Evolutionary conservation across 2,797 vertebrate species (phyloP), one percentile per base, ranked within the genome.

Genomic region (Rhinogobio ventralis): DNA sequence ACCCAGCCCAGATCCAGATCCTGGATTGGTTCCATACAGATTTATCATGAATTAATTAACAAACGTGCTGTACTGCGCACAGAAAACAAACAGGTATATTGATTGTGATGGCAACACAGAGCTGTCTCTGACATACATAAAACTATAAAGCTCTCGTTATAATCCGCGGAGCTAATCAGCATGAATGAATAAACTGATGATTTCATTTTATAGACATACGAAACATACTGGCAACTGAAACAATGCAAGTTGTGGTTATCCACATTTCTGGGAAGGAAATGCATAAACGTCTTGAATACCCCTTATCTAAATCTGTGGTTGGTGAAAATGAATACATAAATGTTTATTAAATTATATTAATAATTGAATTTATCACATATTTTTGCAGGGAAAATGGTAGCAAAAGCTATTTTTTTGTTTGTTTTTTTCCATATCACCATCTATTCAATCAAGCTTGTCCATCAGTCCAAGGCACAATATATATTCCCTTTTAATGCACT

Each of bases 51-150:
- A 39, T 7, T 5, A 13, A 33, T 51, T 15, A 57, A 57, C 20
- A 39, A 57, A 55, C 10, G 33, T 55, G 30, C 2, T 64, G 10
- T 39, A 6, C 33, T 25, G 33, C 19, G 4, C 53, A 39, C 20
- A 57, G 23, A 76, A 77, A 77, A 25, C 23, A 76, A n/a, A 5
- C 33, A 76, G 33, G n/a, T 77, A 25, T 17, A 77, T 10, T 60
- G 15, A 42, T 60, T 42, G 74, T 19, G 36, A 60, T 60, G 53
- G 23, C 23, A 45, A 19, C 17, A 15, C n/a, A 8, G 39, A 8
- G 39, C 39, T 42, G 39, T 42, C 7, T 55, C 11, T 57, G 20
- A 7, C 55, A 57, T 5, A 13, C 5, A 33, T 53, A 57, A 75
- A 75, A 75, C 7, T 17, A 25, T 36, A 76, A 39, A 23, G 55